A percentile compares a stretch with the other conserved stretches of the same genome.
Conservation (phyloP, 2,797 vertebrate species). For the Sciaenops ocellatus region DNA sequence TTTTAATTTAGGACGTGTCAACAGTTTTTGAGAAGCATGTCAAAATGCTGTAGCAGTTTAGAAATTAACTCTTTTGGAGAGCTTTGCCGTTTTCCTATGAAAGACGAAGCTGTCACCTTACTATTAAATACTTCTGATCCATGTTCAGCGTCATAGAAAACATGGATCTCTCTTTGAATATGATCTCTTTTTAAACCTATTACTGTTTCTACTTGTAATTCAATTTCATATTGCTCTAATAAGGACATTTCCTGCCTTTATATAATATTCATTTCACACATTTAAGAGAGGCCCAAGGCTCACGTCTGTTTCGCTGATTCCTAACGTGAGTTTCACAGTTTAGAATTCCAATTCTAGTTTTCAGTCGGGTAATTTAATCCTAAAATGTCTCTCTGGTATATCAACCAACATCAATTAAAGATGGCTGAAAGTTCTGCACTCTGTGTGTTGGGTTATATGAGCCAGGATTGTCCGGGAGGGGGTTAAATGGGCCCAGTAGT, state of each 20-base stretch:
- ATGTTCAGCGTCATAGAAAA: conserved; percentile 43
- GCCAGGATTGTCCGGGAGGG: not conserved
- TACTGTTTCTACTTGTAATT: conserved; percentile 63
- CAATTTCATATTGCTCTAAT: conserved; percentile 67
- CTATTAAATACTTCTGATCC: conserved; percentile 32
- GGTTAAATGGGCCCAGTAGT: not conserved
- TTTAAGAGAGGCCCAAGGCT: conserved; percentile 70
- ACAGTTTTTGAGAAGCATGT: conserved; percentile 68
- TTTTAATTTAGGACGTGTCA: conserved; percentile 78
- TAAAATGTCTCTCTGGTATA: conserved; percentile 67
- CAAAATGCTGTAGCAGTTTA: conserved; percentile 56
- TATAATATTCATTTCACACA: conserved; percentile 78
- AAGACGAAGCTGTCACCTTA: conserved; percentile 38
- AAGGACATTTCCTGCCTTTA: conserved; percentile 65
- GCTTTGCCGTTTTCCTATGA: conserved; percentile 10
- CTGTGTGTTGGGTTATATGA: conserved; percentile 14
- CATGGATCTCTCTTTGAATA: conserved; percentile 33
- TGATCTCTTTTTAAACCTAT: conserved; percentile 55
- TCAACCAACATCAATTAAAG: conserved; percentile 70
- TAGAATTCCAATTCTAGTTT: conserved; percentile 67
- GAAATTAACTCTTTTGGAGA: conserved; percentile 56
- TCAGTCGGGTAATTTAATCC: conserved; percentile 59
- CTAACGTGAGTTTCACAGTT: conserved; percentile 52
- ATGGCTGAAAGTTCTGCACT: conserved; percentile 51
- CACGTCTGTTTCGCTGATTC: conserved; percentile 54